Conservation (phyloP, 2,113 vertebrate genomes). For the Brienomyrus brachyistius region DNA sequence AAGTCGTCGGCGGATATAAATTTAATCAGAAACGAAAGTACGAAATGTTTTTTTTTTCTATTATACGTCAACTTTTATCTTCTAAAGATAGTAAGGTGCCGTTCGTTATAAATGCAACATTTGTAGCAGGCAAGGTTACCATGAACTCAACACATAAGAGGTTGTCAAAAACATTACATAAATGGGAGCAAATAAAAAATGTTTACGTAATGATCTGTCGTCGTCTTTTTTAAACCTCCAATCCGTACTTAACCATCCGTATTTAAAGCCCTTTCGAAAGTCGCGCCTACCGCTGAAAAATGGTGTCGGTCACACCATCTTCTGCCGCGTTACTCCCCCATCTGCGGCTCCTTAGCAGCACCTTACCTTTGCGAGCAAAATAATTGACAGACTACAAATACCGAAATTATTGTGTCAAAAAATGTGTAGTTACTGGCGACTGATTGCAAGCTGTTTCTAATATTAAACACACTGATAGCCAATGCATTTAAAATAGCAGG, state of each 20-base stretch:
- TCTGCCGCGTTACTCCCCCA: neutral
- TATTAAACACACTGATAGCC: neutral
- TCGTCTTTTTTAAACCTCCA: neutral
- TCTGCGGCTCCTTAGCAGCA: neutral
- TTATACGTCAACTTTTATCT: neutral
- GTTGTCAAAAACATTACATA: neutral
- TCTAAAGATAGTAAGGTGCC: neutral
- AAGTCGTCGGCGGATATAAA: neutral
- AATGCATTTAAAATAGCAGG: neutral
- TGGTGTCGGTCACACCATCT: neutral
- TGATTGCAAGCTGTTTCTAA: neutral
- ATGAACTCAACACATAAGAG: neutral
- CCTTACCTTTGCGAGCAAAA: neutral
- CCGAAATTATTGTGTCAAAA: neutral
- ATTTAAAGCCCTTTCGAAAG: neutral
- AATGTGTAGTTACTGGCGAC: neutral
- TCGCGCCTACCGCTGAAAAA: neutral
- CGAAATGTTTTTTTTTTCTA: neutral
- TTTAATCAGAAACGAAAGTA: neutral
- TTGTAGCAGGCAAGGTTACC: neutral
- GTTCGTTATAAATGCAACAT: neutral
- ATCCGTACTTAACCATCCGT: neutral
- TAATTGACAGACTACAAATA: neutral
- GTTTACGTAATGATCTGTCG: neutral
- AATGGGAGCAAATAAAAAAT: neutral